Percentiles rank a stretch among this genome's conserved stretches.
phyloP scores from a whole-genome alignment of 2,888 invertebrate genomes.

The Phasia obesa region DNA sequence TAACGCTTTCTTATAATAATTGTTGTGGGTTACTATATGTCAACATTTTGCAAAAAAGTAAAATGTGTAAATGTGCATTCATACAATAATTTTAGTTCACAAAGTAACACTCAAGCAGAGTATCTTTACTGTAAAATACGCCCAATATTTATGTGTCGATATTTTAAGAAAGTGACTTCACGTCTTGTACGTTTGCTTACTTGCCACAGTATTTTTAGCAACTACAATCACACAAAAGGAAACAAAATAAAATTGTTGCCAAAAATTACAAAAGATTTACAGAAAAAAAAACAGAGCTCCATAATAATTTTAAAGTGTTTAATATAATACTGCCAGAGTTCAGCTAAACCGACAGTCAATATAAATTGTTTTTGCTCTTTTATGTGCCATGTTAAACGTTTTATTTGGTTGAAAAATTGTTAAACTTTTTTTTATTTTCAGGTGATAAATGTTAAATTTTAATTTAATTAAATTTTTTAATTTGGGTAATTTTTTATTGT shows the following conservation, averaged over 20 bases:
- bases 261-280: slow-evolving; percentile 43
- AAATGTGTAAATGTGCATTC: not conserved
- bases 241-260: slow-evolving; percentile 29
- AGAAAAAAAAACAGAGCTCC: slow-evolving; percentile 15
- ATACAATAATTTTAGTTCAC: slow-evolving; percentile 77
- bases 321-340: slow-evolving; percentile 69
- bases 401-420: slow-evolving; percentile 48
- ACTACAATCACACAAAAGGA: not conserved
- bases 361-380: slow-evolving; percentile 63
- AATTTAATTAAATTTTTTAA: slow-evolving; percentile 71
- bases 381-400: slow-evolving; percentile 45
- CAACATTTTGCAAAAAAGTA: slow-evolving; percentile 15
- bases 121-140: slow-evolving; percentile 73
- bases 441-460: slow-evolving; percentile 66
- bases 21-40: not conserved
- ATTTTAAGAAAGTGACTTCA: slow-evolving; percentile 71
- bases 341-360: slow-evolving; percentile 53
- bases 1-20: slow-evolving; percentile 23
- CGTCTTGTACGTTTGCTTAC: not conserved
- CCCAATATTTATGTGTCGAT: slow-evolving; percentile 74
- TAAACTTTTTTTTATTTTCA: slow-evolving; percentile 20
- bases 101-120: slow-evolving; percentile 79
- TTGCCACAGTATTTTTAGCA: slow-evolving; percentile 39
- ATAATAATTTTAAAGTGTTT: slow-evolving; percentile 65
- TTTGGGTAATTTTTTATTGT: slow-evolving; percentile 64